phyloP scores from a whole-genome alignment of 2,888 invertebrate species.

The Stictocephala bisonia region DNA sequence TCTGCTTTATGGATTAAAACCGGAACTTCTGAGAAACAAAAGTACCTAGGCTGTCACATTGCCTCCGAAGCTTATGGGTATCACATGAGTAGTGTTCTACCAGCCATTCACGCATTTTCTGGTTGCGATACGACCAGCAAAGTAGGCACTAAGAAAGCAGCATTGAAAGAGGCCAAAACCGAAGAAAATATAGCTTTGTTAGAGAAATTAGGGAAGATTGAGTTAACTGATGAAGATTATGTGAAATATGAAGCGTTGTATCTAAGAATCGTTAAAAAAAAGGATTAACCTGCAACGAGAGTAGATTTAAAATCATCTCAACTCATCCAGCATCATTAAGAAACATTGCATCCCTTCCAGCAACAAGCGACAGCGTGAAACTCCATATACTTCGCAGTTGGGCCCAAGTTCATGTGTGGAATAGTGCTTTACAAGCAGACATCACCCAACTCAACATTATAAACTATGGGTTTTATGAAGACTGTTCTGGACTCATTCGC shows the following conservation, averaged over 20 bases:
- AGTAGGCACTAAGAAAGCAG: not conserved
- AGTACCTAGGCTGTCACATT: slow-evolving; percentile 8
- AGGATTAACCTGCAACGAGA: slow-evolving; percentile 17
- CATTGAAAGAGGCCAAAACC: slow-evolving; percentile 1
- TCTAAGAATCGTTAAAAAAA: not conserved
- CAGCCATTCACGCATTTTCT: too few relatives aligned
- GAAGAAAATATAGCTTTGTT: not conserved
- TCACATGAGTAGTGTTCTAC: not conserved
- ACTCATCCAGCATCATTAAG: not conserved
- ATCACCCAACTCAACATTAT: too few relatives aligned
- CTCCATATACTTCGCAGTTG: slow-evolving; percentile 5
- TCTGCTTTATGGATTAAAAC: slow-evolving; percentile 26
- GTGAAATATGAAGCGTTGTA: not conserved
- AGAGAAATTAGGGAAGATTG: not conserved
- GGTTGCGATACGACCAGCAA: not conserved
- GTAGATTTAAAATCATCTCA: not conserved
- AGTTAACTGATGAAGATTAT: not conserved
- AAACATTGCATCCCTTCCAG: not conserved
- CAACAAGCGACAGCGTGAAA: slow-evolving; percentile 15
- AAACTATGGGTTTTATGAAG: too few relatives aligned
- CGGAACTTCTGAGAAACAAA: slow-evolving; percentile 10
- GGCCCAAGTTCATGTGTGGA: too few relatives aligned
- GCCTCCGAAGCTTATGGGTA: slow-evolving; percentile 4
- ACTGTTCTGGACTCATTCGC: too few relatives aligned
- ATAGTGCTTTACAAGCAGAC: too few relatives aligned